phyloP scores from a whole-genome alignment of 2,888 invertebrate genomes.

The Drosophila tripunctata region DNA sequence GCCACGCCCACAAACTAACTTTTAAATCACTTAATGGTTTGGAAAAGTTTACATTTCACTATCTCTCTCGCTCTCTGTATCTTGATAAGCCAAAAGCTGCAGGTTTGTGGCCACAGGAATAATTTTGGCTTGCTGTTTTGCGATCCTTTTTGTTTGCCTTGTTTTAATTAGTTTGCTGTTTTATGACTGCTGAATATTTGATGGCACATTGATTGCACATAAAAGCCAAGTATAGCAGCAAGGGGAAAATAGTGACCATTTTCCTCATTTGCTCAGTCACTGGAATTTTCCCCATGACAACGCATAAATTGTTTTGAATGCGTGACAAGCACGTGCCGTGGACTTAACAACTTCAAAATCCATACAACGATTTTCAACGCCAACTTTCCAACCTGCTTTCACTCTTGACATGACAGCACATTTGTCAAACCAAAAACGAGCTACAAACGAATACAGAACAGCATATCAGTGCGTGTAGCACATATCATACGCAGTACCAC shows the following conservation, averaged over 20 bases:
- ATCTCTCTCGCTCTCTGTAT: not conserved
- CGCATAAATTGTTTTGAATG: conserved; percentile 48
- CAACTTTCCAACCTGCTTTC: not conserved
- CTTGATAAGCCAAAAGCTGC: conserved; percentile 2
- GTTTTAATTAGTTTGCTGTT: conserved; percentile 59
- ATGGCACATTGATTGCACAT: conserved; percentile 47
- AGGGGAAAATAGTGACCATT: conserved; percentile 7
- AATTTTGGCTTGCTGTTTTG: conserved; percentile 50
- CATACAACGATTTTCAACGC: not conserved
- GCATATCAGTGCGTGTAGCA: not conserved
- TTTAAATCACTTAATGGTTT: conserved; percentile 60
- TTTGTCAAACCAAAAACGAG: conserved; percentile 26
- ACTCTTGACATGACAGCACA: conserved; percentile 35
- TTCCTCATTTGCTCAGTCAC: not conserved
- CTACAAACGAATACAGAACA: conserved; percentile 3
- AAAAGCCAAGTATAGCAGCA: conserved; percentile 14
- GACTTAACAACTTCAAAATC: conserved; percentile 28
- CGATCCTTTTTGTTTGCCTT: conserved; percentile 19
- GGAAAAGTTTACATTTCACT: conserved; percentile 41
- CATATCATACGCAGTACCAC: not conserved
- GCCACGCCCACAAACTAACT: conserved; percentile 40
- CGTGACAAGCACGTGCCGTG: conserved; percentile 33
- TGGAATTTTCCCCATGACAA: conserved; percentile 31
- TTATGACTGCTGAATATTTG: conserved; percentile 46
- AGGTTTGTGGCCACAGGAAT: conserved; percentile 32